Evolutionary conservation across 2,888 invertebrate genomes (phyloP), one percentile per base, ranked within the genome.

Genomic region (Dryobota labecula): DNA sequence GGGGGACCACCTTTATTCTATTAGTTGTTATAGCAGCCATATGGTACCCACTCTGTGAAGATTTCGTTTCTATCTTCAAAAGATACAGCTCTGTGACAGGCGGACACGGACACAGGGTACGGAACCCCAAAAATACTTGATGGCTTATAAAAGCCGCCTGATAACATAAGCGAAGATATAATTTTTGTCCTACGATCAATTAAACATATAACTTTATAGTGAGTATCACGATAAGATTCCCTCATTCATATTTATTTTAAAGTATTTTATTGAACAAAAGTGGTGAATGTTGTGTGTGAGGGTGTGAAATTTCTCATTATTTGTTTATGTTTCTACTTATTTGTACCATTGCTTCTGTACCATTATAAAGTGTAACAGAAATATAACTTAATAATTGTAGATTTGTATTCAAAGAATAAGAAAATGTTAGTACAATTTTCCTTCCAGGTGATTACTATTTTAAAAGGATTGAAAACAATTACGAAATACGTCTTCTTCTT

Each of bases 181-280:
- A 43, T 51, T 70, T 70, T 54, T 15, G 15, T 24, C 24, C 15
- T 36, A 54, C 36, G 49, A 60, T 58, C 49, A 63, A 51, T 60
- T 49, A 68, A 62, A 67, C 2, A 20, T 67, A 38, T 51, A 74
- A 75, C 36, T 76, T 70, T 53, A 70, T 43, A 53, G 47, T 41
- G 2, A 41, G 49, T 76, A 56, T 30, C 49, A 24, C 38, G 27
- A 67, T 76, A 60, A 60, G 54, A 60, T 49, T 45, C 20, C 24
- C 45, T 66, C 9, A 53, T 45, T 61, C 47, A 47, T 63, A 62
- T 58, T 36, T 36, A 36, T 8, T 33, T 33, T 53, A n/a, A 70
- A 43, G 20, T 53, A 41, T 54, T 58, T 66, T 63, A 18, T 49
- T 64, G 38, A 60, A 43, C 53, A 72, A 30, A 47, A 41, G 7